phyloP scores from a whole-genome alignment of 2,113 vertebrate genomes.

The Coregonus clupeaformis region DNA sequence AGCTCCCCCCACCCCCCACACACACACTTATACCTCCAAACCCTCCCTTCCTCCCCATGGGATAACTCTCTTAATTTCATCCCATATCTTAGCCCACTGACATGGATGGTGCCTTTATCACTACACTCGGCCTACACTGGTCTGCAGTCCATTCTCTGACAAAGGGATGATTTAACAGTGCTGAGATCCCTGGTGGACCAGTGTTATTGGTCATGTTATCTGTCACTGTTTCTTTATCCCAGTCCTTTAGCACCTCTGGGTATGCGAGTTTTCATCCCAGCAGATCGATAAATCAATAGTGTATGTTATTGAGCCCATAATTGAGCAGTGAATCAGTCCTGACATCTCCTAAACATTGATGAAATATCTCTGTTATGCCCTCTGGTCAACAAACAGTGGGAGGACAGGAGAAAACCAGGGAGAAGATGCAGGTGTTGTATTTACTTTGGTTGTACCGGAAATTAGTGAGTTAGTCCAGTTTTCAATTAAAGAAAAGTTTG shows the following conservation, averaged over 20 bases:
- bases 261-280: conserved; percentile 16
- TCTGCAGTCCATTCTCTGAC: neutral
- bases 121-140: neutral
- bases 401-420: conserved; percentile 1
- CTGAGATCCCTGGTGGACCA: neutral
- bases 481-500: too few species aligned
- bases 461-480: too few species aligned
- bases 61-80: neutral
- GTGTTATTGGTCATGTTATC: conserved; percentile 1
- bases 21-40: too few species aligned
- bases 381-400: neutral
- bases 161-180: neutral
- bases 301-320: conserved; percentile 58
- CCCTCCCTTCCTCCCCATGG: neutral
- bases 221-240: conserved; percentile 33
- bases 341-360: conserved; percentile 40
- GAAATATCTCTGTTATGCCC: conserved; percentile 21
- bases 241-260: conserved; percentile 30
- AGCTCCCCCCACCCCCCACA: neutral
- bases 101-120: neutral
- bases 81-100: neutral
- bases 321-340: conserved; percentile 55
- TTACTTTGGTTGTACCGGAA: too few species aligned
- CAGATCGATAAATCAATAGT: conserved; percentile 52
- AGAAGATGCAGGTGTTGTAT: neutral